Evolutionary conservation across 1,140 invertebrate species (phyloP).

Genomic region (Mylabris phalerata): DNA sequence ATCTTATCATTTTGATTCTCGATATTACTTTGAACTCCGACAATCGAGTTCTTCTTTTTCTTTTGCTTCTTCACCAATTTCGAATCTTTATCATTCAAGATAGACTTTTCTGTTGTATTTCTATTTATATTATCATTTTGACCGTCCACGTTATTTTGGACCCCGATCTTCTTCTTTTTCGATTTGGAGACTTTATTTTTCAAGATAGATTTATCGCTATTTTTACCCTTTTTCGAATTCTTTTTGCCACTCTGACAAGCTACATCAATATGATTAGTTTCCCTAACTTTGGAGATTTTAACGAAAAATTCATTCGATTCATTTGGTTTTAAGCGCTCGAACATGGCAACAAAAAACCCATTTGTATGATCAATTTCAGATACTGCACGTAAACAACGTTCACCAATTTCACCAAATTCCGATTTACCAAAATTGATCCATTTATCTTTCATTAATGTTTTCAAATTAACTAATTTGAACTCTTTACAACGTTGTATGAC

Average conservation of each 20-base stretch:
- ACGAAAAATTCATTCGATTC: slow-evolving; percentile 35
- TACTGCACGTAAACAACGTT: slow-evolving; percentile 71
- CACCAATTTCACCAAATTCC: slow-evolving; percentile 54
- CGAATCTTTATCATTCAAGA: background rate
- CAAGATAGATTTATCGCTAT: background rate
- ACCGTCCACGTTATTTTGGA: background rate
- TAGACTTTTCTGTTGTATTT: background rate
- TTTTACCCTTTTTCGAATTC: background rate
- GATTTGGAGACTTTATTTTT: background rate
- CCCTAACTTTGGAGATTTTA: slow-evolving; percentile 13
- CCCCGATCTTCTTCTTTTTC: background rate
- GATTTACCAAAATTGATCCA: slow-evolving; percentile 63
- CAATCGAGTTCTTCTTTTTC: background rate
- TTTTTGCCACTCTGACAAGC: background rate
- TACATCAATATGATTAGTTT: background rate
- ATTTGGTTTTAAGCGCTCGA: slow-evolving; percentile 53
- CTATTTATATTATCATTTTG: slow-evolving; percentile 2
- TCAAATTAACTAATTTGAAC: slow-evolving; percentile 56
- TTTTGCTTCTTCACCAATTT: background rate
- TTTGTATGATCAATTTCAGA: slow-evolving; percentile 73
- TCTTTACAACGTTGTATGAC: slow-evolving; percentile 48
- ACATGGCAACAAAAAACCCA: slow-evolving; percentile 91
- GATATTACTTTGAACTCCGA: too few relatives aligned
- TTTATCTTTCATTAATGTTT: slow-evolving; percentile 50
- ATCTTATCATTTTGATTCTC: too few relatives aligned